Evolutionary conservation across 2,797 vertebrate species (phyloP).

Genomic region (Semotilus atromaculatus): DNA sequence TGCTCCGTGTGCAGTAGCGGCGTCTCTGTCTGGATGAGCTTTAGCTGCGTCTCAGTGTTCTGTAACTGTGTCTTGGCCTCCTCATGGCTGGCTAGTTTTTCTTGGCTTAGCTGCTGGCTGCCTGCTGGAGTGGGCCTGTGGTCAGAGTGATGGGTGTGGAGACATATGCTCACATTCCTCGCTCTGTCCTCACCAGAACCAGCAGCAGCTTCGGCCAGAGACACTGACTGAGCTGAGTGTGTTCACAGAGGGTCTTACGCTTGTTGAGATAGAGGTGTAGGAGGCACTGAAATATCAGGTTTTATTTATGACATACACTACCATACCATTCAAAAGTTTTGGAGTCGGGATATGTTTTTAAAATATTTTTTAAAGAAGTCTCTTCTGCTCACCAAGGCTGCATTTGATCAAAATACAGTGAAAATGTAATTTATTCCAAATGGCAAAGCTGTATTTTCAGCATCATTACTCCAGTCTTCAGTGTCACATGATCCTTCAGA

Average conservation of each 20-base stretch:
- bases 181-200: constrained; percentile 40
- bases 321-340: background rate
- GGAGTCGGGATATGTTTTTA: background rate
- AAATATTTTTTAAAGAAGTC: background rate
- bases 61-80: constrained; percentile 69
- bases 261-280: background rate
- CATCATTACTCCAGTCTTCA: background rate
- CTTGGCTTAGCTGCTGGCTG: constrained; percentile 74
- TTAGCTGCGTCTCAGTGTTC: constrained; percentile 62
- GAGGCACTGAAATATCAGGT: background rate
- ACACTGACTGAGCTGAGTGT: background rate
- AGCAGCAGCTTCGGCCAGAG: constrained; percentile 4
- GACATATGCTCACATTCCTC: constrained; percentile 73
- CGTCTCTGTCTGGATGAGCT: background rate
- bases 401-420: background rate
- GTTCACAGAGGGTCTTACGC: background rate
- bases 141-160: constrained; percentile 77
- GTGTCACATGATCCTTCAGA: background rate
- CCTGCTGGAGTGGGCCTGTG: constrained; percentile 72
- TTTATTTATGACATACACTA: background rate
- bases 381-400: background rate
- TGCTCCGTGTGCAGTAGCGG: background rate
- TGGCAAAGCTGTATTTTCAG: background rate
- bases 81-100: constrained; percentile 74
- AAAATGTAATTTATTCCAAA: background rate